phyloP scores from a whole-genome alignment of 2,888 invertebrate genomes.

The Chrysotoxum bicinctum region DNA sequence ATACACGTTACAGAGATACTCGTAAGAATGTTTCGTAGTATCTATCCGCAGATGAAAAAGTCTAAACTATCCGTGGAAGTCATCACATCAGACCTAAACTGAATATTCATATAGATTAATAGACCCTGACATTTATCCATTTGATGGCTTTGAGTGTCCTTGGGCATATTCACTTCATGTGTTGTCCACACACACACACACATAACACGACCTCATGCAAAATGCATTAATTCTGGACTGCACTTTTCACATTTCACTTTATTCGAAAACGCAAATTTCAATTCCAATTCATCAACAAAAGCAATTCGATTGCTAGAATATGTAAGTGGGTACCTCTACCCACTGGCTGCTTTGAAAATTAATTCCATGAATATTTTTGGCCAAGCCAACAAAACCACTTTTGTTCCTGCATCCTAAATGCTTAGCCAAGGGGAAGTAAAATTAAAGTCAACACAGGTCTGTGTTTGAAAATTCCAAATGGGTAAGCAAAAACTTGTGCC shows the following conservation, averaged over 20 bases:
- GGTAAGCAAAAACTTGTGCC: not conserved
- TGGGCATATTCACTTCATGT: not conserved
- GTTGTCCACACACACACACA: not conserved
- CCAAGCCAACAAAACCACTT: not conserved
- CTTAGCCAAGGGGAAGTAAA: not conserved
- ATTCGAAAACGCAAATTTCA: not conserved
- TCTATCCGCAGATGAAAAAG: not conserved
- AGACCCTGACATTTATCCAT: not conserved
- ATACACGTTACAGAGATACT: not conserved
- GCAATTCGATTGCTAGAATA: not conserved
- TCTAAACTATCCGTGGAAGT: not conserved
- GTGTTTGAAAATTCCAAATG: not conserved
- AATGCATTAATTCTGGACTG: not conserved
- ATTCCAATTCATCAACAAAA: not conserved
- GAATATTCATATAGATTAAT: not conserved
- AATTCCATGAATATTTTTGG: constrained; percentile 8
- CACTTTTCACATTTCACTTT: not conserved
- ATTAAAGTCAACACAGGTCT: constrained; percentile 1
- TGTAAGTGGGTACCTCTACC: not conserved
- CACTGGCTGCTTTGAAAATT: not conserved
- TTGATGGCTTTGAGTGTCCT: not conserved
- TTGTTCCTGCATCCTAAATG: not conserved
- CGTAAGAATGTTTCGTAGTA: not conserved
- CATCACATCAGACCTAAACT: not conserved
- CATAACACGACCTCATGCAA: not conserved